These are phyloP conservation scores for Leptinotarsa texana DNA, from an alignment of 1,140 invertebrate genomes.

Conservation along the genomic window DNA sequence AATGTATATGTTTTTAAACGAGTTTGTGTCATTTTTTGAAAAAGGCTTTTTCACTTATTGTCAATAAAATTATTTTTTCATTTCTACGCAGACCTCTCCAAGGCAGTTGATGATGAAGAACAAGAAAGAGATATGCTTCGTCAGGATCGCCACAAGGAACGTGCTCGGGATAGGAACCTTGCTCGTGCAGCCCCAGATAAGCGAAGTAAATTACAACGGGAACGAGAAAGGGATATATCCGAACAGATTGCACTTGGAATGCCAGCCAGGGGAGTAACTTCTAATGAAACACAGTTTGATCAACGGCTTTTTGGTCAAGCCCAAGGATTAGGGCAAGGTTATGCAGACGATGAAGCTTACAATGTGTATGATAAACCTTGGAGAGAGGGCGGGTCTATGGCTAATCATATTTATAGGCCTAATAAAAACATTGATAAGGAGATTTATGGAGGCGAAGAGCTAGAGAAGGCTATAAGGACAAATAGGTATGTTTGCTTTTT, in stretches of 20 bases:
- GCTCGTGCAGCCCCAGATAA: constrained; percentile 94
- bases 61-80: no score
- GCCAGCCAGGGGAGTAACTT: constrained; percentile 78
- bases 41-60: no score
- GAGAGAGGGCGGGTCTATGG: constrained; percentile 81
- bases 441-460: constrained; percentile 79
- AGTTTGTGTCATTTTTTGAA: no score
- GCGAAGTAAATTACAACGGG: constrained; percentile 84
- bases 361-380: constrained; percentile 97
- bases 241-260: constrained; percentile 98
- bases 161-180: constrained; percentile 90
- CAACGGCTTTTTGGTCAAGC: constrained; percentile 93
- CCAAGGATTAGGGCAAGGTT: constrained; percentile 90
- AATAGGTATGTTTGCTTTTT: constrained; percentile 62
- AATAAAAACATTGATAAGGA: constrained; percentile 88
- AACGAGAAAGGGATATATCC: constrained; percentile 95
- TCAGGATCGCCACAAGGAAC: constrained; percentile 87
- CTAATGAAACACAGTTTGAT: constrained; percentile 90
- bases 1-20: no score
- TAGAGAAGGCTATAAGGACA: constrained; percentile 85
- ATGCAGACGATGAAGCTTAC: constrained; percentile 96
- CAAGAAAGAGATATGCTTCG: constrained; percentile 89
- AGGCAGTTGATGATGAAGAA: constrained; percentile 66
- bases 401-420: constrained; percentile 90
- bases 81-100: constrained; percentile 40